Evolutionary conservation across 1,140 invertebrate genomes (phyloP).

Genomic region (Megalonaias nervosa): DNA sequence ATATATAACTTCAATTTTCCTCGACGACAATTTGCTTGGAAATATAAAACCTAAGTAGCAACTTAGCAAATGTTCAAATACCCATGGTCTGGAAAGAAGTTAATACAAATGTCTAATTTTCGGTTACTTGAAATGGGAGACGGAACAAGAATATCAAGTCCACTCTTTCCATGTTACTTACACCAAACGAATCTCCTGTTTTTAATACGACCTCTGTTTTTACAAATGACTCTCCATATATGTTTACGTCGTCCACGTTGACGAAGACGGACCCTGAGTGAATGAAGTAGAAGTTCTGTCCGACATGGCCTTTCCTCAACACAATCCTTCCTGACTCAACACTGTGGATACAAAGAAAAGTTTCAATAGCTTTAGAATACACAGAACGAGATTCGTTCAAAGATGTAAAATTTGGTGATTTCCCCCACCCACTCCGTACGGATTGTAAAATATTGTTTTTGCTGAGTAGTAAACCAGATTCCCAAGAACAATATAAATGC

Average conservation of each 20-base stretch:
- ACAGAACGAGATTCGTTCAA: background rate
- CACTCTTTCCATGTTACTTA: slow-evolving; percentile 28
- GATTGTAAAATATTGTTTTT: background rate
- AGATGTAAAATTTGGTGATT: background rate
- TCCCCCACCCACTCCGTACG: background rate
- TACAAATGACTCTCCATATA: slow-evolving; percentile 47
- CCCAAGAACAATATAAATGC: background rate
- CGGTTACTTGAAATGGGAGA: background rate
- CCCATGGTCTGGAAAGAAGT: background rate
- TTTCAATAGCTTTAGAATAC: too few species aligned
- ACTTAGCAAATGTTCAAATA: background rate
- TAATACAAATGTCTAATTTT: background rate
- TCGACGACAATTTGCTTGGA: background rate
- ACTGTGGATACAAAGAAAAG: slow-evolving; percentile 36
- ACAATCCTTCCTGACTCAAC: slow-evolving; percentile 57
- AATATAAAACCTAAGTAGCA: background rate
- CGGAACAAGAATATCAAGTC: background rate
- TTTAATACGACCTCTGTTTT: slow-evolving; percentile 55
- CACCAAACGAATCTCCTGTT: slow-evolving; percentile 64
- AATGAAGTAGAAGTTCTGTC: slow-evolving; percentile 66
- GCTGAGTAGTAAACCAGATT: background rate
- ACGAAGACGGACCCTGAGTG: slow-evolving; percentile 65
- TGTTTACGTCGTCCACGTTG: slow-evolving; percentile 51
- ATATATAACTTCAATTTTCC: background rate
- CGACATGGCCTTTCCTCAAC: slow-evolving; percentile 61